Evolutionary conservation across 2,113 vertebrate species (phyloP).

Genomic region (Dipodomys spectabilis): DNA sequence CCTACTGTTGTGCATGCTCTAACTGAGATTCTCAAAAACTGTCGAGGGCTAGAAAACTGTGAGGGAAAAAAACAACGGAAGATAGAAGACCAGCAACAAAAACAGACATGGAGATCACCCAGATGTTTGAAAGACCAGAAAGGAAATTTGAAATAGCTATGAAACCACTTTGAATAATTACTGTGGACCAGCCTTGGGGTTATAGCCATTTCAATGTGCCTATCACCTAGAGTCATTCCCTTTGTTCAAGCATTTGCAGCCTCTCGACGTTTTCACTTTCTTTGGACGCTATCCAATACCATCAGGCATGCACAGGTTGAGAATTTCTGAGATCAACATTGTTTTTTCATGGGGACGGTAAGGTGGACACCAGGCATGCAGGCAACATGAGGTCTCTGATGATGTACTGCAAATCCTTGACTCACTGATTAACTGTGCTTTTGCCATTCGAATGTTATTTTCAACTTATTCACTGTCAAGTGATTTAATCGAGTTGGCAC

Average conservation of each 20-base stretch:
- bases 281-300: neutral
- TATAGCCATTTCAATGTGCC: neutral
- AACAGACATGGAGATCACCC: too few relatives aligned
- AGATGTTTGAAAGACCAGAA: too few relatives aligned
- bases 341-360: neutral
- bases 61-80: too few relatives aligned
- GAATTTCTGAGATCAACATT: too few relatives aligned
- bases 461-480: conserved; percentile 6
- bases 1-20: neutral
- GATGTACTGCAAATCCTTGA: neutral
- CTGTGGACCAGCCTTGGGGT: fast-evolving
- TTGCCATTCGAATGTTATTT: neutral
- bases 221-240: neutral
- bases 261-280: neutral
- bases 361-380: neutral
- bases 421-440: neutral
- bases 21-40: neutral
- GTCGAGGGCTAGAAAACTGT: too few relatives aligned
- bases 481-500: conserved; percentile 18
- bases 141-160: too few relatives aligned
- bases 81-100: too few relatives aligned
- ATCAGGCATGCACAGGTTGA: neutral
- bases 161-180: too few relatives aligned
- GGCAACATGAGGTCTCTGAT: neutral
- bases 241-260: neutral